Conservation (phyloP, 2,888 invertebrate genomes). For the Rosalia funebris region DNA sequence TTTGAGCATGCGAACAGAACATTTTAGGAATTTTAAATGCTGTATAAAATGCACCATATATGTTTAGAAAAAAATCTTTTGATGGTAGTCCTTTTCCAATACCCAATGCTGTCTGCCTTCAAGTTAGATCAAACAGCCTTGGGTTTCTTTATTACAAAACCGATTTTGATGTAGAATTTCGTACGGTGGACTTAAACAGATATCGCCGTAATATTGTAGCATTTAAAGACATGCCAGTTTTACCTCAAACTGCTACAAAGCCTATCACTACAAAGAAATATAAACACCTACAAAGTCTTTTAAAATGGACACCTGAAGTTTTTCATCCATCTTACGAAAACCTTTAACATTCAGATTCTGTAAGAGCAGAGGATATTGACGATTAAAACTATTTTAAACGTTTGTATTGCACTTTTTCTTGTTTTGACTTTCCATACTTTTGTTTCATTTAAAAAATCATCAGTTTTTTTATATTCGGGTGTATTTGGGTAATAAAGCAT, state of each 20-base stretch:
- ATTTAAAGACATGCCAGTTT: not conserved
- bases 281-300: conserved; percentile 1
- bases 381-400: too few species aligned
- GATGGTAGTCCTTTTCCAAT: not conserved
- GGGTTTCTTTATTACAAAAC: not conserved
- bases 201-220: not conserved
- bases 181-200: not conserved
- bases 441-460: too few species aligned
- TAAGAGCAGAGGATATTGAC: too few species aligned
- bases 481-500: too few species aligned
- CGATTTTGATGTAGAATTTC: not conserved
- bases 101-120: not conserved
- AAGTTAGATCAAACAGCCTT: not conserved
- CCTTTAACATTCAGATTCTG: too few species aligned
- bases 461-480: too few species aligned
- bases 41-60: not conserved
- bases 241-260: not conserved
- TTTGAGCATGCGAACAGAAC: not conserved
- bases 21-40: conserved; percentile 4
- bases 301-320: not conserved
- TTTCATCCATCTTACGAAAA: not conserved
- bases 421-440: too few species aligned
- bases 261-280: not conserved
- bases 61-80: not conserved
- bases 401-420: too few species aligned